Base-by-base conservation (phyloP, 2,888 invertebrate genomes). In the Dorcus parallelipipedus region DNA sequence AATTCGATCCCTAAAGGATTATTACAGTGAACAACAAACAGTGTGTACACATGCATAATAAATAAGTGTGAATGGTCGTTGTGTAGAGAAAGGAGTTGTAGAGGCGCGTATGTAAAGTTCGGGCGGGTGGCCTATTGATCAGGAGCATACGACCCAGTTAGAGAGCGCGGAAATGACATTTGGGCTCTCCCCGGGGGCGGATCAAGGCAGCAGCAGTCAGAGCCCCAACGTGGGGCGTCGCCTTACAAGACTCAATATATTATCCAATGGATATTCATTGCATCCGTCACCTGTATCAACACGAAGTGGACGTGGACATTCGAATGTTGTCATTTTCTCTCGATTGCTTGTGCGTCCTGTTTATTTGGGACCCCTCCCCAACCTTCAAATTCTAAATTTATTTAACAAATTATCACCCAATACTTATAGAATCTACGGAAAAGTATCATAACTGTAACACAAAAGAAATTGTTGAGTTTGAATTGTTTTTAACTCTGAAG, bases 221-320 rank as follows among this genome's bases (percentile, higher is more conserved):
- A 62, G 60, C 54, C 59, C 62, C 56, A 58, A 53, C 58, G 58
- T 54, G 61, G 64, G 66, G 68, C 64, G 66, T 65, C 59, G 56
- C 63, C 64, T 63, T 67, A 69, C 71, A 69, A 62, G 68, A 63
- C 64, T 64, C 65, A 71, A 71, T 71, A 69, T 69, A 67, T 69
- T 66, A 65, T 54, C 64, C 61, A 61, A 69, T 73, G 71, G 69
- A 69, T 71, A 73, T 72, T 72, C 71, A 72, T 71, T 67, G 66
- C 64, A 51, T 40, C 40, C 41, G 56, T 17, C 40, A 42, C 56
- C 39, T 56, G 14, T 42, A 49, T 33, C 17, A 54, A 49, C 49
- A 54, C 3, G 2, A 20, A 20, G 20, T 2, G 20, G 26, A 3
- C 20, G 3, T 20, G 20, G 20, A 20, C 26, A 7, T 33, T 33